These are phyloP conservation scores for Stigmatopora argus DNA, from an alignment of 2,113 vertebrate genomes.

Conservation along the genomic window DNA sequence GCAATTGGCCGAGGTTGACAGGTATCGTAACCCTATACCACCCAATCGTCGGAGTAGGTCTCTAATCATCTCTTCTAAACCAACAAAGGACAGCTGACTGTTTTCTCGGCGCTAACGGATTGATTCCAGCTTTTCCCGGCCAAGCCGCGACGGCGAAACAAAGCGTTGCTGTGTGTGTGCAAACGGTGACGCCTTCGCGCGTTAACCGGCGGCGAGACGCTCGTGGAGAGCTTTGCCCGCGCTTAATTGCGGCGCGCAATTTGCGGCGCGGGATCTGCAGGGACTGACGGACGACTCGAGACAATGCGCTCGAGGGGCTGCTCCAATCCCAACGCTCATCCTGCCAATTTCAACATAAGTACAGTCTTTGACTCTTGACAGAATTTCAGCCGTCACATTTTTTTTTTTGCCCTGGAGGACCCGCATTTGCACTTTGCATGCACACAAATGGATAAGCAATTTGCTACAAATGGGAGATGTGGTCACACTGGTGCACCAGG, in stretches of 20 bases:
- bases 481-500: not conserved
- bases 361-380: slow-evolving; percentile 17
- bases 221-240: slow-evolving; percentile 26
- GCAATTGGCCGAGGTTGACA: not conserved
- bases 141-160: slow-evolving; percentile 50
- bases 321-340: slow-evolving; percentile 21
- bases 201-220: slow-evolving; percentile 34
- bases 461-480: not conserved
- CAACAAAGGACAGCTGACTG: slow-evolving; percentile 39
- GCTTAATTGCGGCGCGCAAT: slow-evolving; percentile 50
- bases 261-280: slow-evolving; percentile 33
- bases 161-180: slow-evolving; percentile 36
- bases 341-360: slow-evolving; percentile 44
- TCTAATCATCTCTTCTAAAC: slow-evolving; percentile 21
- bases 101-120: slow-evolving; percentile 31
- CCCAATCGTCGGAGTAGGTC: not conserved
- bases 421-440: not conserved
- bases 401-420: not conserved
- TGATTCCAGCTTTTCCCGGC: slow-evolving; percentile 30
- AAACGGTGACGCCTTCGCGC: slow-evolving; percentile 37
- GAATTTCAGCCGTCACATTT: not conserved
- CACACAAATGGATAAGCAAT: not conserved
- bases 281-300: slow-evolving; percentile 31
- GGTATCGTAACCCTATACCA: not conserved
- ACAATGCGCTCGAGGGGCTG: slow-evolving; percentile 49